Conservation (phyloP, 2,113 vertebrate species). For the Pagrus major region DNA sequence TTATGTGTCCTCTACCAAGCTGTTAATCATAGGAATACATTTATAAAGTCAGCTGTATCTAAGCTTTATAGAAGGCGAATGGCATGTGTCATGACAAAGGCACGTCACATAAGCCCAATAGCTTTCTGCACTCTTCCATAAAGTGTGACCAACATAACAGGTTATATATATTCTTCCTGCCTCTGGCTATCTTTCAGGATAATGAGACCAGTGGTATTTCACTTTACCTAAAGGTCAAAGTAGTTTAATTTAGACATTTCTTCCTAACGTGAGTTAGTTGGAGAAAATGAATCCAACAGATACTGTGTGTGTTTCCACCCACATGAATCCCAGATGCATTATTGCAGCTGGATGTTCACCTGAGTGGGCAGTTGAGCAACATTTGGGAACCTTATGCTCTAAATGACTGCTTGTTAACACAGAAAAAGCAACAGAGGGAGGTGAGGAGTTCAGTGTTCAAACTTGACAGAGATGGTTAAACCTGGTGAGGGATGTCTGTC, state of each 20-base stretch:
- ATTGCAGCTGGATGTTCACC: slow-evolving; percentile 42
- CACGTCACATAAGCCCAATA: slow-evolving; percentile 25
- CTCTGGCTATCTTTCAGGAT: slow-evolving; percentile 58
- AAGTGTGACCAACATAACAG: slow-evolving; percentile 47
- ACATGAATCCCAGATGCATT: slow-evolving; percentile 34
- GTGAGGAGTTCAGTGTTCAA: neutral
- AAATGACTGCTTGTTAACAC: slow-evolving; percentile 33
- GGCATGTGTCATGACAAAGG: slow-evolving; percentile 49
- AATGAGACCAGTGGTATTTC: slow-evolving; percentile 77
- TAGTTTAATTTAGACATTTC: slow-evolving; percentile 72
- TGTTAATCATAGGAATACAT: slow-evolving; percentile 17
- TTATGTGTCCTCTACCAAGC: neutral
- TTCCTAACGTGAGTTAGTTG: slow-evolving; percentile 44
- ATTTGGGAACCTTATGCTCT: slow-evolving; percentile 31
- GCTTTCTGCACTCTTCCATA: slow-evolving; percentile 25
- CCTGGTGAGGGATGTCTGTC: neutral
- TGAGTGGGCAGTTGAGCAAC: slow-evolving; percentile 23
- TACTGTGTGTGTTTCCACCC: slow-evolving; percentile 45
- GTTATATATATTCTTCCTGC: slow-evolving; percentile 57
- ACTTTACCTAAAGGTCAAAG: slow-evolving; percentile 69
- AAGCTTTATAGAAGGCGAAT: slow-evolving; percentile 9
- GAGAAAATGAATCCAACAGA: slow-evolving; percentile 55
- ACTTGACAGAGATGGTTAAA: neutral
- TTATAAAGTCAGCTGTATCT: slow-evolving; percentile 3
- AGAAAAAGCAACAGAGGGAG: neutral